Conservation (phyloP, 1,140 invertebrate genomes). For the Drosophila nikananu region DNA sequence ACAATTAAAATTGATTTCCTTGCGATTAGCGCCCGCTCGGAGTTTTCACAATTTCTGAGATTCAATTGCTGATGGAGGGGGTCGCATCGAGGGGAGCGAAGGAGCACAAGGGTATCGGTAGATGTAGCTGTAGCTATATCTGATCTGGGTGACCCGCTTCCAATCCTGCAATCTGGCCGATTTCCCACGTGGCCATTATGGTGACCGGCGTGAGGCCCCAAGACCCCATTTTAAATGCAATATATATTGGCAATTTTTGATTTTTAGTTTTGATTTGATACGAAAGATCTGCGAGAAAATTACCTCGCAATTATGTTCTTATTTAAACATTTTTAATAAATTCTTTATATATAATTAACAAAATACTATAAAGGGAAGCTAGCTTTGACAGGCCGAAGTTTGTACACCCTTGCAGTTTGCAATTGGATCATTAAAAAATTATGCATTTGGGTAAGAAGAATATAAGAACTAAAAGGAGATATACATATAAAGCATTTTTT, state of each 20-base stretch:
- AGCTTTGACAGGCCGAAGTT: too few relatives aligned
- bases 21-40: slow-evolving; percentile 20
- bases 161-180: slow-evolving; percentile 29
- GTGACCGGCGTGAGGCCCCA: not conserved
- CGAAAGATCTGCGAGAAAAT: not conserved
- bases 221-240: slow-evolving; percentile 13
- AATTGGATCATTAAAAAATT: too few relatives aligned
- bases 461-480: too few relatives aligned
- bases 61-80: not conserved
- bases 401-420: too few relatives aligned
- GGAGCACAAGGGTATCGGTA: slow-evolving; percentile 30
- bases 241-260: slow-evolving; percentile 1
- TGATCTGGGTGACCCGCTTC: slow-evolving; percentile 29
- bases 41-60: not conserved
- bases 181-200: slow-evolving; percentile 29
- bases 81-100: not conserved
- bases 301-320: too few relatives aligned
- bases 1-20: slow-evolving; percentile 42
- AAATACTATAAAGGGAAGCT: not conserved
- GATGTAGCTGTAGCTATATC: not conserved
- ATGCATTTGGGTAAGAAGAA: too few relatives aligned
- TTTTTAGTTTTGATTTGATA: not conserved
- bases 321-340: not conserved
- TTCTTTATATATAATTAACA: not conserved
- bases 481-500: too few relatives aligned